A percentile compares a stretch with the other conserved stretches of the same genome.
phyloP scores from a whole-genome alignment of 2,113 vertebrate species.

The Ailurus styani region DNA sequence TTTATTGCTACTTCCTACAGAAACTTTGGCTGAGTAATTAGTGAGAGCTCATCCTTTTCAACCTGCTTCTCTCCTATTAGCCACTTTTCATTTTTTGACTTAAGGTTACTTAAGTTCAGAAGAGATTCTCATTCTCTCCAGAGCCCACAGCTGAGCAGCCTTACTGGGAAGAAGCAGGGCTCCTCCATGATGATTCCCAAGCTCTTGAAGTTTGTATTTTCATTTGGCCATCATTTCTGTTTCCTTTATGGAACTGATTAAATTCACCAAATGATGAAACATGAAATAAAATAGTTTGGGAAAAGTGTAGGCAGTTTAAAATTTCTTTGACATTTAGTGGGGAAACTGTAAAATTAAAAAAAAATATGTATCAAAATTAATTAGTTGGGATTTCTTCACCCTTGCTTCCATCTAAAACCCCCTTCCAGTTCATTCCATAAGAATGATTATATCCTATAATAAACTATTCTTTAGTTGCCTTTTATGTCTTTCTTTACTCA shows the following conservation, averaged over 20 bases:
- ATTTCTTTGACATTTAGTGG: conserved; percentile 40
- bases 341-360: not conserved
- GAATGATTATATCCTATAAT: not conserved
- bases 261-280: conserved; percentile 34
- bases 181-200: not conserved
- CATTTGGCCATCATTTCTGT: not conserved
- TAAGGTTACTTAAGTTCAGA: not conserved
- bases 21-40: not conserved
- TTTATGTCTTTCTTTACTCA: conserved; percentile 15
- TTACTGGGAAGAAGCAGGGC: not conserved
- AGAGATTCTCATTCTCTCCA: not conserved
- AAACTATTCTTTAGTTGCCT: conserved; percentile 11
- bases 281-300: conserved; percentile 43
- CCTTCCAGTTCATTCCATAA: conserved; percentile 34
- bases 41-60: not conserved
- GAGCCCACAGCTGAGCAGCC: not conserved
- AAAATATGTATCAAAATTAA: conserved; percentile 8
- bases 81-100: not conserved
- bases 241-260: conserved; percentile 49
- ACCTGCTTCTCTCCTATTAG: not conserved
- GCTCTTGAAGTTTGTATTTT: conserved; percentile 20
- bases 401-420: not conserved
- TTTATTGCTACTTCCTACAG: not conserved
- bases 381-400: not conserved
- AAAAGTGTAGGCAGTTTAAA: conserved; percentile 42